Evolutionary conservation across 2,888 invertebrate genomes (phyloP).

Genomic region (Sinelater perroti): DNA sequence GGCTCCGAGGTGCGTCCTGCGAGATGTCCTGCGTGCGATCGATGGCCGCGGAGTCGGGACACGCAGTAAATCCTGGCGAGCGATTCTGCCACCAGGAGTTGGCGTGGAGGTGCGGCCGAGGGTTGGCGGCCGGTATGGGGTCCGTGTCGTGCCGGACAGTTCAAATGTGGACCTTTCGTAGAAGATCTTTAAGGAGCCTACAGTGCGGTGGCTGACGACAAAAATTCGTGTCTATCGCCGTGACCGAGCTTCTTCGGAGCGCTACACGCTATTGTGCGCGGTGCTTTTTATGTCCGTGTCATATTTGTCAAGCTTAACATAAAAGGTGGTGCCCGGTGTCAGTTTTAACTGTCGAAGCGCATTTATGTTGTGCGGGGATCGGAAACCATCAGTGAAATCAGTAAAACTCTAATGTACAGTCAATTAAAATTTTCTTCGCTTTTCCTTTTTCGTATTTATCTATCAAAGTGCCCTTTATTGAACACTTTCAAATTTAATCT

Average conservation of each 20-base stretch:
- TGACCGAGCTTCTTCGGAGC: conserved; percentile 43
- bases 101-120: conserved; percentile 55
- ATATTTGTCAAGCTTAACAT: conserved; percentile 30
- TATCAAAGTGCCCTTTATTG: too few relatives aligned
- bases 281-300: conserved; percentile 20
- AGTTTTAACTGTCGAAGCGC: conserved; percentile 8
- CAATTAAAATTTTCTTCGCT: too few relatives aligned
- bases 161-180: conserved; percentile 36
- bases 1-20: too few relatives aligned
- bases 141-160: conserved; percentile 46
- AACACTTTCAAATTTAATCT: too few relatives aligned
- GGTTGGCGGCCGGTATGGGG: conserved; percentile 52
- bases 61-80: conserved; percentile 48
- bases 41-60: conserved; percentile 40
- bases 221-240: conserved; percentile 38
- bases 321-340: conserved; percentile 29
- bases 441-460: too few relatives aligned
- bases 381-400: too few relatives aligned
- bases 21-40: conserved; percentile 5
- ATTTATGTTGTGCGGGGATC: too few relatives aligned
- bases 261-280: conserved; percentile 42
- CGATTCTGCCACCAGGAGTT: conserved; percentile 51
- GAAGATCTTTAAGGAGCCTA: conserved; percentile 20
- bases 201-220: conserved; percentile 31
- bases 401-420: too few relatives aligned